Base-by-base conservation (phyloP, 35 echinoderm and acorn worm species). In the Ophioderma brevispina region DNA sequence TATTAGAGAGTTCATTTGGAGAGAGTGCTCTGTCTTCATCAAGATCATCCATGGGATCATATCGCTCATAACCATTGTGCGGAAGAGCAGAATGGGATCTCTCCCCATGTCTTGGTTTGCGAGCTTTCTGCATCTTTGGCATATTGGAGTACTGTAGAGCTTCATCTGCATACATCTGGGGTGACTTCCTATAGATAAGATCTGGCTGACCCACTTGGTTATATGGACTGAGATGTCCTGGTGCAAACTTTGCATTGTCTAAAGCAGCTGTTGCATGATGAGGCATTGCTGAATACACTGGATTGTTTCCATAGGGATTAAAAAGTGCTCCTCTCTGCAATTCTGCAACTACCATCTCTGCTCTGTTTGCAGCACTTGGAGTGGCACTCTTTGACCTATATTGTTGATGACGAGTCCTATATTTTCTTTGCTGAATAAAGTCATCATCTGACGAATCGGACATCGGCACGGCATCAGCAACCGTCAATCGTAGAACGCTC, bases 371-470 rank as follows among this genome's bases (percentile, higher is more conserved):
- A 35, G 19, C 55, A 89, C 39, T 43, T 36, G 97, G 93, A 30
- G 94, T 89, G 0, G 89, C 46, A 85, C 87, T 99, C 40, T 88
- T 92, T 0, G 97, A 87, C 84, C 90, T 82, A 6, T 78, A 79
- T 36, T 80, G 64, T 28, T 84, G 76, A 34, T 84, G 92, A 50
- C 88, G 64, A 25, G 82, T 35, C 42, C 92, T 89, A 25, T 70
- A 70, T 25, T 70, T 70, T 30, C 59, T 70, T 70, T 70, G 59
- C 23, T 70, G 59, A 32, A 92, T 76, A 87, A 87, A 94, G 31
- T 98, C 96, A 0, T 98, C 96, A 75, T 98, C 96, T 35, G 96
- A 98, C 32, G 92, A 92, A 33, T 95, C 97, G 21, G 87, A 89
- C 38, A 50, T 39, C 23, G 89, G 87, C 40, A 93, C 32, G 25